These are phyloP conservation scores for Otus scops DNA, from an alignment of 2,797 vertebrate species.

Conservation along the genomic window DNA sequence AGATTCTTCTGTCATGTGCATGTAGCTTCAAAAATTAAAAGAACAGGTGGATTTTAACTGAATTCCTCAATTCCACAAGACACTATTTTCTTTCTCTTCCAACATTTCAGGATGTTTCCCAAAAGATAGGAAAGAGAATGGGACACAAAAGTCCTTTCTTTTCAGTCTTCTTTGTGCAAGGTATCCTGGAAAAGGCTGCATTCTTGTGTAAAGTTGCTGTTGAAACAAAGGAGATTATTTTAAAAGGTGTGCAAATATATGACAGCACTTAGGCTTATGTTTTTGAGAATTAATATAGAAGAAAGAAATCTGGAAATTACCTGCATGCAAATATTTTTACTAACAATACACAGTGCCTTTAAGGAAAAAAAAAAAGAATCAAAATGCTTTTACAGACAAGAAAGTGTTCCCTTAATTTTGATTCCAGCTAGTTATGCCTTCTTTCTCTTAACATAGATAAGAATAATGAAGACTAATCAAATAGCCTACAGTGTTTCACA, in stretches of 20 bases:
- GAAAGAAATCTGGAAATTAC: not conserved
- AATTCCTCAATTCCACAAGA: not conserved
- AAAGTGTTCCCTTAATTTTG: not conserved
- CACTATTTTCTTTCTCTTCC: slow-evolving; percentile 30
- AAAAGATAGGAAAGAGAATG: slow-evolving; percentile 8
- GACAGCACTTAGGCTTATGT: not conserved
- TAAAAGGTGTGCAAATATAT: not conserved
- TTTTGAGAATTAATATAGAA: not conserved
- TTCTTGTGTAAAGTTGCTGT: slow-evolving; percentile 32
- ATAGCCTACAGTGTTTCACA: not conserved
- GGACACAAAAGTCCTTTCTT: slow-evolving; percentile 32
- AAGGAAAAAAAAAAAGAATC: not conserved
- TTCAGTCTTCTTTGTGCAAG: slow-evolving; percentile 41
- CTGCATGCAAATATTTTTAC: not conserved
- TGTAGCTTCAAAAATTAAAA: slow-evolving; percentile 11
- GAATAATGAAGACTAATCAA: not conserved
- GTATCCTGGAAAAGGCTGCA: slow-evolving; percentile 1
- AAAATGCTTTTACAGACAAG: not conserved
- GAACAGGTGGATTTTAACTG: slow-evolving; percentile 4
- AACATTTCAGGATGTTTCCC: slow-evolving; percentile 34
- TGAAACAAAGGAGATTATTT: slow-evolving; percentile 31
- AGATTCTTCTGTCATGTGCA: not conserved
- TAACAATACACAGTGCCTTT: not conserved
- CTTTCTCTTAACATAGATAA: not conserved
- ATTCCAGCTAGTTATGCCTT: not conserved